phyloP scores from a whole-genome alignment of 2,113 vertebrate genomes.

The Prunella fulvescens region DNA sequence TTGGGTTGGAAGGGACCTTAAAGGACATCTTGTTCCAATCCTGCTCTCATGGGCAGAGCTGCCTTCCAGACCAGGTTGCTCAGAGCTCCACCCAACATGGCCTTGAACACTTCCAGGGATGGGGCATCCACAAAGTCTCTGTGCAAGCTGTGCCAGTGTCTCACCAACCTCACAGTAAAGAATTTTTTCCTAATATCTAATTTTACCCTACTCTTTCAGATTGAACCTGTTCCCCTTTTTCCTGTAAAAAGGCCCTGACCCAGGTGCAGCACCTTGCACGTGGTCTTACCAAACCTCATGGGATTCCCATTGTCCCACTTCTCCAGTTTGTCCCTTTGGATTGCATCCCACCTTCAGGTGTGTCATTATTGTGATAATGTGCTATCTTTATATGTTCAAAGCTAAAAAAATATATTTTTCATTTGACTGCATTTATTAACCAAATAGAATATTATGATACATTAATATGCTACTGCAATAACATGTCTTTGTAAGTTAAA shows the following conservation, averaged over 20 bases:
- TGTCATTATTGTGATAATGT: neutral
- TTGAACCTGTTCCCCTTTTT: neutral
- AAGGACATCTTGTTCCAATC: neutral
- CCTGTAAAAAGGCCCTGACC: neutral
- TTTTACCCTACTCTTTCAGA: neutral
- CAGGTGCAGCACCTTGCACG: rapidly evolving
- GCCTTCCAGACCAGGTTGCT: neutral
- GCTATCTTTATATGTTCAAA: neutral
- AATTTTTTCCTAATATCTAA: neutral
- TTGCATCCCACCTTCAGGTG: neutral
- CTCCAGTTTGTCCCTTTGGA: neutral
- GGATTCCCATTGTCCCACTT: neutral
- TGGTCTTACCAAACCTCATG: neutral
- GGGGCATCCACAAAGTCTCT: neutral
- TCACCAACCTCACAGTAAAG: neutral
- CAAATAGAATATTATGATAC: neutral
- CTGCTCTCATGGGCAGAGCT: neutral
- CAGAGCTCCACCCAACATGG: neutral
- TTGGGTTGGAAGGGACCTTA: neutral
- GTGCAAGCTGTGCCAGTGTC: neutral
- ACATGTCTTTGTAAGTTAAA: neutral
- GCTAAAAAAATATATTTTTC: neutral
- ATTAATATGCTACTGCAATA: neutral
- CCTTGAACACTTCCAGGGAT: neutral
- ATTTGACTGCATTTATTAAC: neutral